Percentiles rank a stretch among this genome's conserved stretches.
Evolutionary conservation across 2,797 vertebrate genomes (phyloP).

Genomic region (Lepidocolaptes lacrymiger): DNA sequence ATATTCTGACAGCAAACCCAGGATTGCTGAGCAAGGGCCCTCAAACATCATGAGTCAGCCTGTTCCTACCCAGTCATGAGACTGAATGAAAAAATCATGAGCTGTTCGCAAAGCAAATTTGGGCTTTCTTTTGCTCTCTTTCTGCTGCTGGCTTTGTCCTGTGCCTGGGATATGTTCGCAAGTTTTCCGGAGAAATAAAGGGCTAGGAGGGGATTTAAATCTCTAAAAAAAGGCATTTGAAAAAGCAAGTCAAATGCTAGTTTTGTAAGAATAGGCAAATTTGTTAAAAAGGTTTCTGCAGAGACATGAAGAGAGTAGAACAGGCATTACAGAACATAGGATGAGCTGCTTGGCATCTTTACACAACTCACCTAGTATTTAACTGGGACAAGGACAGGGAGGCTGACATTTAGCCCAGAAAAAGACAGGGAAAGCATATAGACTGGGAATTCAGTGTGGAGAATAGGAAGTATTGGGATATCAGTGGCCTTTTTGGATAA

Average conservation of each 20-base stretch:
- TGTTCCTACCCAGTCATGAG: constrained; percentile 35
- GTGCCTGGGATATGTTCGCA: neutral
- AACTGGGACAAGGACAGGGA: constrained; percentile 18
- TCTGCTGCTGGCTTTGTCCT: neutral
- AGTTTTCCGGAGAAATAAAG: neutral
- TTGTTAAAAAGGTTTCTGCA: neutral
- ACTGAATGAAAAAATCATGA: constrained; percentile 54
- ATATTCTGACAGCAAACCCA: neutral
- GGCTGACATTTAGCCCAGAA: neutral
- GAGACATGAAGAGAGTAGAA: neutral
- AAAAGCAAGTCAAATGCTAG: neutral
- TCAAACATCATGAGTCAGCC: constrained; percentile 45
- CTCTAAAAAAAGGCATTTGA: neutral
- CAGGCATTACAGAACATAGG: neutral
- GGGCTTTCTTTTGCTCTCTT: neutral
- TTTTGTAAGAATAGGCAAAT: neutral
- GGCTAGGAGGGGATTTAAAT: neutral
- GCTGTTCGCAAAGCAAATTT: constrained; percentile 24
- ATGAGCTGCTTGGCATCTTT: neutral
- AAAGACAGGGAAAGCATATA: neutral
- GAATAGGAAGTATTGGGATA: neutral
- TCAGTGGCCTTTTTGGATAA: neutral
- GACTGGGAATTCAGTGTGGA: neutral
- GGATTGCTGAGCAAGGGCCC: constrained; percentile 42
- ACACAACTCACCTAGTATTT: constrained; percentile 28